Percentiles rank a stretch among this genome's conserved stretches.
Evolutionary conservation across 1,140 invertebrate species (phyloP).

Genomic region (Eumeta japonica): DNA sequence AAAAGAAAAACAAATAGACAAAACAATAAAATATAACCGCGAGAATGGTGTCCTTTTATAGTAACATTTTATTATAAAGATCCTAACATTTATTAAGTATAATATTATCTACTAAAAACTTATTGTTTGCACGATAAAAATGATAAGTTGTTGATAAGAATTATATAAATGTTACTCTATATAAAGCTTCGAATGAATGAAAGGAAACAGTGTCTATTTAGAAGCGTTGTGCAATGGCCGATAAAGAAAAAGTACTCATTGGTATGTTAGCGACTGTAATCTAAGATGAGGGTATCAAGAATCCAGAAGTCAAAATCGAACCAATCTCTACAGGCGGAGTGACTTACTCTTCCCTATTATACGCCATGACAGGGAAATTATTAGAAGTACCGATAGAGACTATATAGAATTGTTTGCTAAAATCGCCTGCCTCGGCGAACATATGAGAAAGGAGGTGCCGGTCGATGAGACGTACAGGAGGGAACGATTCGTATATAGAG

Average conservation of each 20-base stretch:
- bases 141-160: no score
- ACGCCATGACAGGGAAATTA: background rate
- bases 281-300: background rate
- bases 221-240: background rate
- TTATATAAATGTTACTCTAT: no score
- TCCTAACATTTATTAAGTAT: no score
- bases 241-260: background rate
- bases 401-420: constrained; percentile 30
- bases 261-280: background rate
- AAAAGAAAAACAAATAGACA: no score
- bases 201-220: no score
- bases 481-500: constrained; percentile 25
- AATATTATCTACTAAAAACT: no score
- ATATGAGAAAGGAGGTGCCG: constrained; percentile 11
- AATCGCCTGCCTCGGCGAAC: constrained; percentile 22
- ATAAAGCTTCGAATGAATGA: no score
- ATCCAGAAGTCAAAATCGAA: background rate
- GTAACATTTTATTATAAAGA: no score
- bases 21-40: no score
- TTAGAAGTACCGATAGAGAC: constrained; percentile 7
- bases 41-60: no score
- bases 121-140: no score
- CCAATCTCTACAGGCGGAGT: background rate
- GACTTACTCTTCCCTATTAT: background rate
- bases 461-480: constrained; percentile 18